Conservation (phyloP, 2,113 vertebrate species). For the Bos javanicus region DNA sequence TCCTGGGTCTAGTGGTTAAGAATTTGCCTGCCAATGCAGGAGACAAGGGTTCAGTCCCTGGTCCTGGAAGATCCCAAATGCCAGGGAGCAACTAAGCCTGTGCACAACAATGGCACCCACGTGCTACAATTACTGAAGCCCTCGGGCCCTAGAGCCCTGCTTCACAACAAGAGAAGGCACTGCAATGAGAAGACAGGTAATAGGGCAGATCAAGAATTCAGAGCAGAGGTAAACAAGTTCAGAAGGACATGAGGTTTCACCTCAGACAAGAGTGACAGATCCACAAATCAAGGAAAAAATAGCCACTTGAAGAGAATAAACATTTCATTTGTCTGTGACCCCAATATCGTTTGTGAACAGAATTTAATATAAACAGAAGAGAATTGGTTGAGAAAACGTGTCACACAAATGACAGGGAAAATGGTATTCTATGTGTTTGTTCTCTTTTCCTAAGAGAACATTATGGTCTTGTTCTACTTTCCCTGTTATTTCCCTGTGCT, state of each 20-base stretch:
- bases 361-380: neutral
- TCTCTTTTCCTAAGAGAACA: neutral
- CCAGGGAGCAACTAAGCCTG: neutral
- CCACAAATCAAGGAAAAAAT: neutral
- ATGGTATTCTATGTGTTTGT: neutral
- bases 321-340: neutral
- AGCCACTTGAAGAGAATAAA: neutral
- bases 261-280: neutral
- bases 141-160: neutral
- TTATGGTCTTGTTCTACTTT: neutral
- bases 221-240: neutral
- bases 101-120: neutral
- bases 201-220: neutral
- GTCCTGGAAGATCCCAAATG: neutral
- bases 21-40: neutral
- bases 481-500: neutral
- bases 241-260: slow-evolving; percentile 2
- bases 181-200: neutral
- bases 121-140: neutral
- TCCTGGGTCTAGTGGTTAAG: neutral
- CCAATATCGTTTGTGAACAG: neutral
- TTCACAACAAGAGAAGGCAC: neutral
- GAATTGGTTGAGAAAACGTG: neutral
- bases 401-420: neutral
- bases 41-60: neutral